These are phyloP conservation scores for Nymphalis urticae DNA, from an alignment of 2,888 invertebrate species.

Conservation along the genomic window DNA sequence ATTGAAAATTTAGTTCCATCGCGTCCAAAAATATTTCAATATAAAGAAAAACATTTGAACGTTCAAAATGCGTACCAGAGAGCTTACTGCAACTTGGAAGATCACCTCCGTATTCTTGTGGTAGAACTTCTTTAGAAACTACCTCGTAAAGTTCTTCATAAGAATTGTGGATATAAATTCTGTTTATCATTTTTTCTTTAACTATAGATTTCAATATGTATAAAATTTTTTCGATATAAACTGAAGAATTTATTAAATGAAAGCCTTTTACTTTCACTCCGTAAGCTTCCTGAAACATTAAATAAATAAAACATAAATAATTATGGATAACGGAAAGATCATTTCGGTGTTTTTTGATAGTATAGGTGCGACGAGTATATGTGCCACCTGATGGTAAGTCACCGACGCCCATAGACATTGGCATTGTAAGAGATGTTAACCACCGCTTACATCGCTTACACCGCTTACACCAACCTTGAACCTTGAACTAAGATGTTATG, in stretches of 20 bases:
- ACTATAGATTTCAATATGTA: slow-evolving; percentile 56
- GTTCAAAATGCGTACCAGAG: slow-evolving; percentile 11
- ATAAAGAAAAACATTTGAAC: too few relatives aligned
- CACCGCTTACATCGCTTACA: too few relatives aligned
- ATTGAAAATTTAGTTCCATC: too few relatives aligned
- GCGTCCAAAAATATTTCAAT: too few relatives aligned
- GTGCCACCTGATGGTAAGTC: too few relatives aligned
- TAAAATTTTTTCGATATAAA: slow-evolving; percentile 59
- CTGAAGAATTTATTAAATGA: slow-evolving; percentile 63
- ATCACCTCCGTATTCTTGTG: slow-evolving; percentile 54
- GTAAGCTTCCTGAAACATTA: slow-evolving; percentile 54
- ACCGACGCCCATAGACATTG: too few relatives aligned
- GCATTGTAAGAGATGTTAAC: too few relatives aligned
- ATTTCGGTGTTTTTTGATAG: too few relatives aligned
- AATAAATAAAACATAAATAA: neutral
- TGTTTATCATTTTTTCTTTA: slow-evolving; percentile 47
- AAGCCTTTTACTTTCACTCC: slow-evolving; percentile 61
- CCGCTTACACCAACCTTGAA: too few relatives aligned
- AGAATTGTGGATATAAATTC: slow-evolving; percentile 44
- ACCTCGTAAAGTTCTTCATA: slow-evolving; percentile 43
- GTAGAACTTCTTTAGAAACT: slow-evolving; percentile 50
- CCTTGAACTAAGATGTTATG: too few relatives aligned
- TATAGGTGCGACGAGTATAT: too few relatives aligned
- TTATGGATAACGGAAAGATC: too few relatives aligned
- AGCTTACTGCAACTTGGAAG: slow-evolving; percentile 23